A percentile compares a stretch with the other conserved stretches of the same genome.
Evolutionary conservation across 2,113 vertebrate species (phyloP).

Genomic region (Semnornis frantzii): DNA sequence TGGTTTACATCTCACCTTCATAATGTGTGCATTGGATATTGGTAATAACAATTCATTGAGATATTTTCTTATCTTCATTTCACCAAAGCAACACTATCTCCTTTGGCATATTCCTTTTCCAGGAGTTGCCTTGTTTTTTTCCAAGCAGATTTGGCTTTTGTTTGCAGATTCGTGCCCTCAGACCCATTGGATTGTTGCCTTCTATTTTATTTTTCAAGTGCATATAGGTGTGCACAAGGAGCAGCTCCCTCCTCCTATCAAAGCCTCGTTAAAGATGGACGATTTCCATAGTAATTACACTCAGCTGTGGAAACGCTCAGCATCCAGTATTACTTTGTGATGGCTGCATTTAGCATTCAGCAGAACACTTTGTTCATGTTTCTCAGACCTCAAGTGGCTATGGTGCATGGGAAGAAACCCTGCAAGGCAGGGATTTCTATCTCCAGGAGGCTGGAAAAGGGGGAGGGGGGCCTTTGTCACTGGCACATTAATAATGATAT

Average conservation of each 20-base stretch:
- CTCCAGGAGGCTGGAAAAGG: conserved; percentile 22
- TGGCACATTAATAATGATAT: conserved; percentile 74
- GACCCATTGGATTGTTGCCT: conserved; percentile 61
- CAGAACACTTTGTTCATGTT: conserved; percentile 50
- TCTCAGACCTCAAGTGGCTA: conserved; percentile 52
- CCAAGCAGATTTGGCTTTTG: conserved; percentile 51
- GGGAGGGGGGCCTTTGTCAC: conserved; percentile 70
- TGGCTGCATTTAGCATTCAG: conserved; percentile 23
- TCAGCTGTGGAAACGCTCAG: conserved; percentile 32
- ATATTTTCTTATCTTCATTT: not conserved
- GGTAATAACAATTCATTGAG: not conserved
- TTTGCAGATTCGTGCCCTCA: conserved; percentile 68
- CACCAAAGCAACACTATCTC: not conserved
- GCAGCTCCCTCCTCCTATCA: conserved; percentile 14
- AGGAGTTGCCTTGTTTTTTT: not conserved
- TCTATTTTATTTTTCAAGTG: conserved; percentile 59
- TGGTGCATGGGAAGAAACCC: conserved; percentile 45
- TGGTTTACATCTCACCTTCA: not conserved
- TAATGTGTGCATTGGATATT: not conserved
- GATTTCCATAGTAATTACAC: conserved; percentile 63
- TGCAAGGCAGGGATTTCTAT: conserved; percentile 61
- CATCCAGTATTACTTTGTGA: conserved; percentile 59
- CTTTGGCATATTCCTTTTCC: not conserved
- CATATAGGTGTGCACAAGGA: conserved; percentile 1
- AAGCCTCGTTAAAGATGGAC: conserved; percentile 44